These are phyloP conservation scores for Acleris laterana DNA, from an alignment of 2,888 invertebrate genomes.

Conservation along the genomic window DNA sequence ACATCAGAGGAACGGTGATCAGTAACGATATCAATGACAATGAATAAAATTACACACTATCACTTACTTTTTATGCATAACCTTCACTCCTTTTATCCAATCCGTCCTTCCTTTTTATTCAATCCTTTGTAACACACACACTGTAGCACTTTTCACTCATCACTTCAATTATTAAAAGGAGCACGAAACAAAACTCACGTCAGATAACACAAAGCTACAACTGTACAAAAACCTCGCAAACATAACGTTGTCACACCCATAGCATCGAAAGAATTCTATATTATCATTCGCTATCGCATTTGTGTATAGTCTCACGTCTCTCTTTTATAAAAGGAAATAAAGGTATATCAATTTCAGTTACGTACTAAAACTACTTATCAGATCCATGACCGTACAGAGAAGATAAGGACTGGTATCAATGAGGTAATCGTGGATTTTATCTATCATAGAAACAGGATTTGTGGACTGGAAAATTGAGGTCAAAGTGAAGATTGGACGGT, in stretches of 20 bases:
- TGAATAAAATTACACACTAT: constrained; percentile 28
- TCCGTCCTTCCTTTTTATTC: too few relatives aligned
- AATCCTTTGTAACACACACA: neutral
- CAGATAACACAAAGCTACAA: neutral
- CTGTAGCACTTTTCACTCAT: constrained; percentile 17
- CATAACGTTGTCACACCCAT: constrained; percentile 3
- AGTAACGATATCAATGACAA: too few relatives aligned
- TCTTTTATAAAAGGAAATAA: neutral
- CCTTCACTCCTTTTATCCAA: too few relatives aligned
- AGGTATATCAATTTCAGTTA: constrained; percentile 11
- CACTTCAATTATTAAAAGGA: constrained; percentile 14
- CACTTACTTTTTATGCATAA: constrained; percentile 38
- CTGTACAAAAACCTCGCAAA: neutral
- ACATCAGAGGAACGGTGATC: too few relatives aligned
- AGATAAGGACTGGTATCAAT: constrained; percentile 29
- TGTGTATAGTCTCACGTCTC: neutral
- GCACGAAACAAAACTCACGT: constrained; percentile 11
- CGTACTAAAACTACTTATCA: constrained; percentile 28
- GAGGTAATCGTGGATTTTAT: constrained; percentile 4
- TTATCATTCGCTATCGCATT: constrained; percentile 6
- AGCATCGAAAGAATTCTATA: neutral
- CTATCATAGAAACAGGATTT: neutral
- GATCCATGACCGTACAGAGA: constrained; percentile 22
- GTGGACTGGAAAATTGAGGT: constrained; percentile 3
- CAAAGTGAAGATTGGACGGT: neutral